Base-by-base conservation (phyloP, 2,888 invertebrate genomes). In the Phanerotoma sp. region DNA sequence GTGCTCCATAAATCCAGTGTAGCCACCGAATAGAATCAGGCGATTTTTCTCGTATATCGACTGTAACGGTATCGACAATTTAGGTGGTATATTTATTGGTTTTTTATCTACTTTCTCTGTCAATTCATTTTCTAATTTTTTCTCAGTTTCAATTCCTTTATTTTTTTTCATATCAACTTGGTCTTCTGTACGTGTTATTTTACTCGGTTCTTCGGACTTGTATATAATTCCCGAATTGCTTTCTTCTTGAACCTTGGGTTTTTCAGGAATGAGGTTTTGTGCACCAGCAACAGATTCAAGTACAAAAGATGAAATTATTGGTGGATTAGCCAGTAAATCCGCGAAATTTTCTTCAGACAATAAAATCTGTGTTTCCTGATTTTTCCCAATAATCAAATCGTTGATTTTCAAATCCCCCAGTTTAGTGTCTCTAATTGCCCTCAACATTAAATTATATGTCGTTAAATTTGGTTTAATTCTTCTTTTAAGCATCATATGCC, bases 371-470 rank as follows among this genome's bases (percentile, higher is more conserved):
- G 51, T 49, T 1, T 41, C 10, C 2, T 61, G 28, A 0, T 10
- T 13, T 30, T 35, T 47, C 3, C 49, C 9, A 16, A 66, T 13
- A 4, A 74, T 28, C 7, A 61, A 3, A 18, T 74, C 68, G 13
- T 69, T 55, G 1, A 66, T 4, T 41, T 62, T 67, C 6, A 68
- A 54, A 67, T 85, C 82, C 0, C 93, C 93, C 57, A 94, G 79
- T 47, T 86, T 84, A 75, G 94, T 94, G 64, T 95, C 93, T 60
- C 89, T 84, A 0, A 88, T 85, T 72, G 87, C 86, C 66, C 89
- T 82, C 1, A 96, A 73, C 73, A 97, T 80, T 21, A 93, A 81
- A 80, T 94, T 93, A 69, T 89, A 96, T 2, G 87, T 84, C 67
- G 81, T 86, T 52, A 89, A 77, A 68, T 84, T 84, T 0, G 94